Percentiles rank a stretch among this genome's conserved stretches.
These are phyloP conservation scores for Drosophila punjabiensis DNA, from an alignment of 1,140 invertebrate species.

Conservation along the genomic window DNA sequence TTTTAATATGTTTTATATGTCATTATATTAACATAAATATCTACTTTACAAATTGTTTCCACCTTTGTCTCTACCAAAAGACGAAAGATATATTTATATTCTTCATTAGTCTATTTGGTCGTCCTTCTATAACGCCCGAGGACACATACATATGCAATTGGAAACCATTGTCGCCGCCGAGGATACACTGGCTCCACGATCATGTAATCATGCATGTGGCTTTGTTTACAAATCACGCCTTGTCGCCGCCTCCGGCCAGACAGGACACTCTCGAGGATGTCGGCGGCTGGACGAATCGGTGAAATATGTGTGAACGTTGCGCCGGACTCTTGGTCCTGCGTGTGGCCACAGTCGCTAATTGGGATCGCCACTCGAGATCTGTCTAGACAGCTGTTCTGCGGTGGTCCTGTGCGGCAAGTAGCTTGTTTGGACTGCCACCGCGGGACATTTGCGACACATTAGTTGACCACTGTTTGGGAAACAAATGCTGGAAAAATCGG, in stretches of 20 bases:
- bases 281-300: constrained; percentile 44
- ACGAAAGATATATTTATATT: not conserved
- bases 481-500: constrained; percentile 41
- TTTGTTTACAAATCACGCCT: constrained; percentile 77
- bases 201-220: constrained; percentile 70
- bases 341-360: constrained; percentile 64
- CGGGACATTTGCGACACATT: constrained; percentile 59
- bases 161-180: constrained; percentile 41
- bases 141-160: constrained; percentile 43
- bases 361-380: constrained; percentile 40
- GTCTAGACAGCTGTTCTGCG: constrained; percentile 62
- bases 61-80: not conserved
- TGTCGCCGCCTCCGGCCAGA: constrained; percentile 61
- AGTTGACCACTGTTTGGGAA: constrained; percentile 50
- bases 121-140: constrained; percentile 1
- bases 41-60: not conserved
- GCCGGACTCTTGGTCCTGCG: constrained; percentile 23
- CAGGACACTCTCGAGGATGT: constrained; percentile 61
- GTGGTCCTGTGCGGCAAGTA: constrained; percentile 37
- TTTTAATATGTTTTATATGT: not conserved
- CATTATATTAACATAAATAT: not conserved
- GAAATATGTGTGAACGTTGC: constrained; percentile 73
- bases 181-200: constrained; percentile 46
- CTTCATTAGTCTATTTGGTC: not conserved
- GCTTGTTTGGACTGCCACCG: constrained; percentile 67